Evolutionary conservation across 2,888 invertebrate species (phyloP).

Genomic region (Dexiosoma caninum): DNA sequence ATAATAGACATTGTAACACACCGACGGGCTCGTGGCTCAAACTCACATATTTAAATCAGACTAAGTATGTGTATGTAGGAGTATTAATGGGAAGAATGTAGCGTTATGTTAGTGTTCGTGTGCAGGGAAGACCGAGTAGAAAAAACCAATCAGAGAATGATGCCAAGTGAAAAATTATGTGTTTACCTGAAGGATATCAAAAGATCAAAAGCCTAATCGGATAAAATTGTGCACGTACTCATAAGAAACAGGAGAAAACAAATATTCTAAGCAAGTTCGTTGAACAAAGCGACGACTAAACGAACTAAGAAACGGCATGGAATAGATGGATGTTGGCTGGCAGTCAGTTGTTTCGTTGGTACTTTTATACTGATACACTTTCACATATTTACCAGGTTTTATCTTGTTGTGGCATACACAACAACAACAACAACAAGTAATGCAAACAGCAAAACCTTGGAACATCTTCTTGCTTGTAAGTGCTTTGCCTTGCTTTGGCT

Average conservation of each 20-base stretch:
- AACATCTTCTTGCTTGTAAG: constrained; percentile 1
- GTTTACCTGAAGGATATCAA: constrained; percentile 64
- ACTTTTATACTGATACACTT: neutral
- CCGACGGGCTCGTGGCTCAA: neutral
- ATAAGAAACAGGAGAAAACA: constrained; percentile 22
- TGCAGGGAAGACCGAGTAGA: constrained; percentile 9
- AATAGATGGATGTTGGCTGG: neutral
- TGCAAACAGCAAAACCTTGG: constrained; percentile 14
- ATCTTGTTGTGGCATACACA: neutral
- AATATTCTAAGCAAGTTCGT: constrained; percentile 18
- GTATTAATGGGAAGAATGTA: neutral
- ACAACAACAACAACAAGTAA: no score
- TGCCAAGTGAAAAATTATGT: constrained; percentile 64
- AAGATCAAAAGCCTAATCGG: constrained; percentile 64
- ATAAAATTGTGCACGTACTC: constrained; percentile 55
- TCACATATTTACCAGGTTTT: neutral
- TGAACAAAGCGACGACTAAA: constrained; percentile 7
- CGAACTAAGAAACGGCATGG: neutral
- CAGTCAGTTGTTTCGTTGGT: neutral
- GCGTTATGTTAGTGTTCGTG: neutral
- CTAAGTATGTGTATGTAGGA: neutral
- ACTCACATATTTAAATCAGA: neutral
- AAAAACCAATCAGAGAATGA: constrained; percentile 61
- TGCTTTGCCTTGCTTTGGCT: neutral
- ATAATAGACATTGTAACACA: constrained; percentile 13